Base-by-base conservation (phyloP, 2,797 vertebrate genomes). In the Peromyscus attwateri region DNA sequence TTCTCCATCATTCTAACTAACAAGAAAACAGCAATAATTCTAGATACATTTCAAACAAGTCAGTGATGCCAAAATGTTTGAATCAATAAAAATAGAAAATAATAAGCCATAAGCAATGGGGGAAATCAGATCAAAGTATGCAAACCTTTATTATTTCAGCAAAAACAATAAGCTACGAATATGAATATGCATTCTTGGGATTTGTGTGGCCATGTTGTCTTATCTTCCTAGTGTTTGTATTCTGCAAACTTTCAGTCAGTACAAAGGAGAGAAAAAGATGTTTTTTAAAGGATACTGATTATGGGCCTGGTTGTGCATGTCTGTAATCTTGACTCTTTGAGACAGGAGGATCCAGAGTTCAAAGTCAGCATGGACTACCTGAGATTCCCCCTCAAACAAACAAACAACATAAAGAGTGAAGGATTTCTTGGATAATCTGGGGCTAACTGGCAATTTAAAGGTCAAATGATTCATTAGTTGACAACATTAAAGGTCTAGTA, bases 131-230 rank as follows among this genome's bases (percentile, higher is more conserved):
- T 60, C 43, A 62, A 95, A 73, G 10, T 64, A 29, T 89, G 34
- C 14, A 92, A 70, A 81, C 84, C n/a, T 93, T 97, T 91, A 93
- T 89, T 83, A 88, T 92, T 97, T 96, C 73, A 76, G 6, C 13
- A 84, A 52, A 95, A 94, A 89, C 55, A 95, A 46, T 94, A 49
- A 91, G 5, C 62, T 84, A 57, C 49, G 60, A 64, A 92, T 68
- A 64, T 87, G 57, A 87, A 91, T 31, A 83, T n/a, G 49, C 34
- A n/a, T 87, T 49, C 37, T 66, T 80, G 34, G 14, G 60, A 89
- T 77, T 89, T 94, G 75, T 71, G 3, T 66, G 83, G 83, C 60
- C 93, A 87, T 2, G 37, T 8, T 92, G n/a, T 90, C 80, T 62
- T 64, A 84, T 84, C 55, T 92, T 62, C 0, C 25, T 89, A 82